phyloP scores from a whole-genome alignment of 2,888 invertebrate genomes.

The Rhaphigaster nebulosa region DNA sequence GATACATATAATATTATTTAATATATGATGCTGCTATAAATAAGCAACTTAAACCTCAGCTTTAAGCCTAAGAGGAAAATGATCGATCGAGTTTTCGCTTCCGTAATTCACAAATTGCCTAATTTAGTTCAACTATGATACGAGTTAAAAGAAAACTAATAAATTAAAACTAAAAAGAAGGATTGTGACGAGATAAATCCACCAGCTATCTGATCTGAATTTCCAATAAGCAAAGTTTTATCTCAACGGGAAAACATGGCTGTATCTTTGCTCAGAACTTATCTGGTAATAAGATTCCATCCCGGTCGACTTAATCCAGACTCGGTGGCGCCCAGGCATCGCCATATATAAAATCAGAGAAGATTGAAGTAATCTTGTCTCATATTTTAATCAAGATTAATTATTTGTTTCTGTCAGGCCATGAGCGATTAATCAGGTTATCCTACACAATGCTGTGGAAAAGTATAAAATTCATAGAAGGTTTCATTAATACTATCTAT shows the following conservation, averaged over 20 bases:
- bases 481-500: no score
- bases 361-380: background rate
- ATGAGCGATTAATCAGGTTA: no score
- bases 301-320: slow-evolving; percentile 3
- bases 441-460: no score
- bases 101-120: background rate
- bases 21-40: no score
- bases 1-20: no score
- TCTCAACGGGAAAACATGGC: background rate
- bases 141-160: background rate
- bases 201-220: background rate
- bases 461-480: no score
- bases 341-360: background rate
- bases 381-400: background rate
- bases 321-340: background rate
- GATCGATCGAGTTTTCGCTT: background rate
- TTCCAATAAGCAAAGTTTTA: background rate
- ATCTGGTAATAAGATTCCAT: slow-evolving; percentile 1
- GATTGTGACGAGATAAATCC: background rate
- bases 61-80: background rate
- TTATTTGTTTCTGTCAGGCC: background rate
- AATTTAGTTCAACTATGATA: background rate
- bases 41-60: no score
- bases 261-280: background rate
- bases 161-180: background rate